Conservation (phyloP, 2,113 vertebrate species). For the Macrotus californicus region DNA sequence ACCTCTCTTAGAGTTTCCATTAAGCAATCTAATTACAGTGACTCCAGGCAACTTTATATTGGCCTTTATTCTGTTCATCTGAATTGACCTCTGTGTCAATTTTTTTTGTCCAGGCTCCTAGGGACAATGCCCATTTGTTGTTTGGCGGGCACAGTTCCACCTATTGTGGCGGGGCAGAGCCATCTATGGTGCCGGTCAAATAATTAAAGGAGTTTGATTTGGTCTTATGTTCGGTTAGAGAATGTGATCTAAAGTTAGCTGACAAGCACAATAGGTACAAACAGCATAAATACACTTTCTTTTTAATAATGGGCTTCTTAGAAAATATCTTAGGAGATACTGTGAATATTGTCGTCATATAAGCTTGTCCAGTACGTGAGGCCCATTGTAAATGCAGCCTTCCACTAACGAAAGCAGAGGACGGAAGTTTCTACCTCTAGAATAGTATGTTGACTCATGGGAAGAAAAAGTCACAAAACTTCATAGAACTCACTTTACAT, state of each 20-base stretch:
- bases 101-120: conserved; percentile 26
- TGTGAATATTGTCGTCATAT: background rate
- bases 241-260: conserved; percentile 42
- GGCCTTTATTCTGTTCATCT: conserved; percentile 15
- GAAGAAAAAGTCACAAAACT: background rate
- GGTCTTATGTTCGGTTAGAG: background rate
- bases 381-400: background rate
- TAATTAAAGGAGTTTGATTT: background rate
- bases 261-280: conserved; percentile 13
- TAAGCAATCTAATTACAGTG: background rate
- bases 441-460: background rate
- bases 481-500: background rate
- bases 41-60: background rate
- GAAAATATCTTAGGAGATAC: background rate
- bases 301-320: conserved; percentile 5
- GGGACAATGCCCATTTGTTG: conserved; percentile 51
- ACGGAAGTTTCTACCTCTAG: background rate
- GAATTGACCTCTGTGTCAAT: background rate
- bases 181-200: background rate
- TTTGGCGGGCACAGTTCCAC: conserved; percentile 26
- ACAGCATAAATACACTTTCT: background rate
- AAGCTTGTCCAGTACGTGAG: background rate
- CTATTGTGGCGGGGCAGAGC: conserved; percentile 39
- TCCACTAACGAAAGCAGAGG: background rate
- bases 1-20: background rate